Conservation (phyloP, 1,140 invertebrate genomes). For the Solenopsis invicta region DNA sequence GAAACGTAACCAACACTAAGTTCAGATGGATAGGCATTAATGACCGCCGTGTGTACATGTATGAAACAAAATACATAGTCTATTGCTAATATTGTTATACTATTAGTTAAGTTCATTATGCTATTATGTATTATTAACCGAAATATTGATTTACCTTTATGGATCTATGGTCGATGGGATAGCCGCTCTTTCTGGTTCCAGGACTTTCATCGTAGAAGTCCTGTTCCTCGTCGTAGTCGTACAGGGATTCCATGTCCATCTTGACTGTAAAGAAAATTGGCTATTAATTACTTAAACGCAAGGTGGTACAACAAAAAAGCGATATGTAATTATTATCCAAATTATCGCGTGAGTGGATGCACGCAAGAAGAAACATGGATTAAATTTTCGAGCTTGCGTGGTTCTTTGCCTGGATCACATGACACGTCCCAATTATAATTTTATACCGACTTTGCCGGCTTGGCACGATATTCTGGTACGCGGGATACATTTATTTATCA, state of each 20-base stretch:
- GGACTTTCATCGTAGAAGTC: constrained; percentile 86
- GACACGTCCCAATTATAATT: constrained; percentile 63
- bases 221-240: constrained; percentile 86
- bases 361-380: background rate
- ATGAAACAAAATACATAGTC: background rate
- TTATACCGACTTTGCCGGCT: constrained; percentile 43
- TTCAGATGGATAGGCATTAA: too few species aligned
- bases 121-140: too few species aligned
- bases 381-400: constrained; percentile 27
- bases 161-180: constrained; percentile 84
- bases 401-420: constrained; percentile 33
- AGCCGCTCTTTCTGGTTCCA: constrained; percentile 83
- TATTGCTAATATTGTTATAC: too few species aligned
- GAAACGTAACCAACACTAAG: too few species aligned
- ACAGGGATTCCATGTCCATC: constrained; percentile 86
- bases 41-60: background rate
- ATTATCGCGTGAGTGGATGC: background rate
- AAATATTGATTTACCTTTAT: constrained; percentile 81
- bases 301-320: background rate
- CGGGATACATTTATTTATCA: constrained; percentile 63
- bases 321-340: background rate
- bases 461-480: constrained; percentile 54
- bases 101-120: too few species aligned
- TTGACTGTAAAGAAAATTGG: constrained; percentile 74
- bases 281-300: constrained; percentile 26